Conservation (phyloP, 2,113 vertebrate species). For the Daphoenositta chrysoptera region DNA sequence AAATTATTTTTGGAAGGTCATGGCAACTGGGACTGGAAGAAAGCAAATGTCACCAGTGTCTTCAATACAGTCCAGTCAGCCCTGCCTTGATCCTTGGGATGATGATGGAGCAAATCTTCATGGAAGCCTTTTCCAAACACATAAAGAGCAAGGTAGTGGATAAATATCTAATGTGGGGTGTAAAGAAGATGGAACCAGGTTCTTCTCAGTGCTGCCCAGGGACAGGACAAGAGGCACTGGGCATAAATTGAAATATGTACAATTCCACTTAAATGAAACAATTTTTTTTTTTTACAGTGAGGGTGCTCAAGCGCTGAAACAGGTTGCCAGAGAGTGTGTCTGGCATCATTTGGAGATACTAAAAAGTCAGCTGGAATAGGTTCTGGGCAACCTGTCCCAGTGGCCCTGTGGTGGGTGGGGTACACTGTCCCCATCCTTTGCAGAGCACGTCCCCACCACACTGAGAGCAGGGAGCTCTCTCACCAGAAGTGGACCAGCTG, state of each 20-base stretch:
- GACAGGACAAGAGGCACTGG: not conserved
- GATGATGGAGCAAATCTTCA: not conserved
- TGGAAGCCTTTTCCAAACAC: not conserved
- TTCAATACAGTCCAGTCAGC: not conserved
- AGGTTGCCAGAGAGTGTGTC: not conserved
- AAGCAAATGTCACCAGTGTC: not conserved
- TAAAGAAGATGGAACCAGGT: not conserved
- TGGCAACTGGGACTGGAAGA: not conserved
- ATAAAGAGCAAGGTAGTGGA: not conserved
- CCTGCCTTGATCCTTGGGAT: not conserved
- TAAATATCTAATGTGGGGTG: not conserved
- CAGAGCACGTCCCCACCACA: not conserved
- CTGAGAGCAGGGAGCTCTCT: not conserved
- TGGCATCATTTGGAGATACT: not conserved
- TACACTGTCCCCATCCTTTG: not conserved
- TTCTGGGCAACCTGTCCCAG: not conserved
- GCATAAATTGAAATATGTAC: not conserved
- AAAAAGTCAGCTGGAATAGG: not conserved
- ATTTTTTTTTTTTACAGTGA: fast-evolving
- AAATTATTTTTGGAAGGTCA: not conserved
- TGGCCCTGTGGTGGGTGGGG: not conserved
- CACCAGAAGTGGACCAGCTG: not conserved
- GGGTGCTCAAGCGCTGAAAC: not conserved
- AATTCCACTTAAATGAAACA: not conserved
- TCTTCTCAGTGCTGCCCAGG: not conserved